Base-by-base conservation (phyloP, 2,888 invertebrate species). In the Erebia epiphron region DNA sequence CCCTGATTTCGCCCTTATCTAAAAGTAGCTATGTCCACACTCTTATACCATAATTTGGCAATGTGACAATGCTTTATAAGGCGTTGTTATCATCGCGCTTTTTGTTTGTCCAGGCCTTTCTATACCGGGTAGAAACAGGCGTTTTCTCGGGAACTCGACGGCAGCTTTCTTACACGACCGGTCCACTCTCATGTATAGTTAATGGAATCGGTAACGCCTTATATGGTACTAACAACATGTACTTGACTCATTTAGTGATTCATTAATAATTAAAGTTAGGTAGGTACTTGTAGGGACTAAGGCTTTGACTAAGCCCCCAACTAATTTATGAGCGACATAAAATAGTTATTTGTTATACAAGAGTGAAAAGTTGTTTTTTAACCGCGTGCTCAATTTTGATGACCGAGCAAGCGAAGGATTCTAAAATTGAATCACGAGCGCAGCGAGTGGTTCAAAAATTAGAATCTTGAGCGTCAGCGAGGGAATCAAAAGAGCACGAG, bases 91-190 rank as follows among this genome's bases (percentile, higher is more conserved):
- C 4, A 3, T 26, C 26, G n/a, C 52, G 52, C 52, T 52, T 52
- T 52, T 16, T 54, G 4, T 10, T 10, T n/a, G 2, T 9, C 18
- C 54, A 16, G 54, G 18, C 54, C 54, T 54, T 16, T 18, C 16
- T 16, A 54, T 70, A 74, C 71, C 61, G 46, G 57, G 54, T 71
- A 73, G 64, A 69, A 69, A 72, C 75, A 74, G 76, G 75, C 70
- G 78, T 80, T 81, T 81, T 80, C 79, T 76, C 77, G 77, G 77
- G 80, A 82, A 82, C 80, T 69, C 50, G 62, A 62, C 49, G 41
- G 60, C 74, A 77, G 75, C 82, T 82, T 83, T 80, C 83, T 78
- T 79, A 49, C 7, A 52, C 52, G 67, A 70, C 76, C 77, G 76
- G 75, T 79, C 75, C 73, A 77, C 46, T 57, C 58, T 57, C 56